These are phyloP conservation scores for Dolichopus griseipennis DNA, from an alignment of 2,888 invertebrate species.

Conservation along the genomic window DNA sequence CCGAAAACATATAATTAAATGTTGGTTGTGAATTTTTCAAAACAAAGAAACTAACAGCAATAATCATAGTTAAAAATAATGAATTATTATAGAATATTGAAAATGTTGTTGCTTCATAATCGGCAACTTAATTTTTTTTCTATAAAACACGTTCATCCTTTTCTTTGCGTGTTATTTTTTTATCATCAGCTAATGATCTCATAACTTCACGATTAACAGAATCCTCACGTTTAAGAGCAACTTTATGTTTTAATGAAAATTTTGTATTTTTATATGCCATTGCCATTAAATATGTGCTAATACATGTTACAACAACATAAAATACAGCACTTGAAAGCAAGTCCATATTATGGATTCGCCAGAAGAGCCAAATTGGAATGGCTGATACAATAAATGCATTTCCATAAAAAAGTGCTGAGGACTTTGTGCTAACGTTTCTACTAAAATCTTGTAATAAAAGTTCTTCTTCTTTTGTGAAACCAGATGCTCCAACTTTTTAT, in stretches of 20 bases:
- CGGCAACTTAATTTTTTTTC: slow-evolving; percentile 99
- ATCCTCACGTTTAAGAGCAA: slow-evolving; percentile 83
- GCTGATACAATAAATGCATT: slow-evolving; percentile 98
- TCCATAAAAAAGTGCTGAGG: slow-evolving; percentile 94
- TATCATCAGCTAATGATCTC: slow-evolving; percentile 78
- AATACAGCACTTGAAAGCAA: slow-evolving; percentile 75
- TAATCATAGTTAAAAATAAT: slow-evolving; percentile 84
- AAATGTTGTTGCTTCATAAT: slow-evolving; percentile 97
- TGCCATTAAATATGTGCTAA: slow-evolving; percentile 87
- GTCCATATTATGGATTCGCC: slow-evolving; percentile 96
- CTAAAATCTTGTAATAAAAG: slow-evolving; percentile 93
- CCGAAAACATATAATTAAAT: slow-evolving; percentile 88
- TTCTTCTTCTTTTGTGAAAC: slow-evolving; percentile 97
- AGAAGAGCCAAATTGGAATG: slow-evolving; percentile 97
- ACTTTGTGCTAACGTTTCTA: slow-evolving; percentile 94
- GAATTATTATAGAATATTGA: slow-evolving; percentile 99
- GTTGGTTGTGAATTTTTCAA: slow-evolving; percentile 81
- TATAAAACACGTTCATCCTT: slow-evolving; percentile 96
- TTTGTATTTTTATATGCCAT: slow-evolving; percentile 97
- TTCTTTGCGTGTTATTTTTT: slow-evolving; percentile 96
- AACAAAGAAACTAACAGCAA: slow-evolving; percentile 88
- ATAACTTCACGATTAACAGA: slow-evolving; percentile 81
- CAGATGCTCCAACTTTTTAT: slow-evolving; percentile 50
- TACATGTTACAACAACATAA: slow-evolving; percentile 75
- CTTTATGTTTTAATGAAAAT: slow-evolving; percentile 94